These are phyloP conservation scores for Ivindomyrus marchei DNA, from an alignment of 2,113 vertebrate genomes.

Conservation along the genomic window DNA sequence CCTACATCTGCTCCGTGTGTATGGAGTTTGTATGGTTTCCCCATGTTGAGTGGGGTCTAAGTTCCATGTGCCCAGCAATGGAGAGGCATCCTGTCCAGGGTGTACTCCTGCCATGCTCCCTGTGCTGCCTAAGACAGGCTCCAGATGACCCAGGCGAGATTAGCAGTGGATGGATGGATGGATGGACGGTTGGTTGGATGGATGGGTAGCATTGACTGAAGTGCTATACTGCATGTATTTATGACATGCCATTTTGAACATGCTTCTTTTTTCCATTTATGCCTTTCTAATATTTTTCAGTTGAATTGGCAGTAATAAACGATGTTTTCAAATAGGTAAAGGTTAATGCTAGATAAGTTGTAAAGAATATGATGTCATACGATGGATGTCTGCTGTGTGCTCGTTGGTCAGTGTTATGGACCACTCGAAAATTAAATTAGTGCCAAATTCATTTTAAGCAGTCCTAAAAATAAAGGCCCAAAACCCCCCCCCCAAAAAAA, in stretches of 20 bases:
- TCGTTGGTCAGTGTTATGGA: not conserved
- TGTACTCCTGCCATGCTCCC: not conserved
- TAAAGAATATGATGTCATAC: not conserved
- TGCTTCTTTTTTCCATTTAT: not conserved
- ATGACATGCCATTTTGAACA: not conserved
- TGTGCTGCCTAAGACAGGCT: not conserved
- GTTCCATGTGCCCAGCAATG: no score
- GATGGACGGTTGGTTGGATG: not conserved
- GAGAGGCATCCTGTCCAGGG: not conserved
- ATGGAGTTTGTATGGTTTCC: no score
- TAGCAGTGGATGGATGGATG: not conserved
- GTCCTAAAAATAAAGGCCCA: not conserved
- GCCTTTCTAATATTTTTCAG: not conserved
- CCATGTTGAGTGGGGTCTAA: no score
- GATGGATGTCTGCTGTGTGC: not conserved
- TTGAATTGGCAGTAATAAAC: not conserved
- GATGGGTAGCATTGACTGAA: not conserved
- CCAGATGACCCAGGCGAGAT: not conserved
- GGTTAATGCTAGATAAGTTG: not conserved
- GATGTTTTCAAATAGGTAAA: not conserved
- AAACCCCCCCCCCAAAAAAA: not conserved
- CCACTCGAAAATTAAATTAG: not conserved
- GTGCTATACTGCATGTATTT: not conserved
- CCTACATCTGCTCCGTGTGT: not conserved
- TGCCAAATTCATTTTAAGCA: not conserved